Conservation (phyloP, 2,888 invertebrate species). For the Tetragnatha montana region DNA sequence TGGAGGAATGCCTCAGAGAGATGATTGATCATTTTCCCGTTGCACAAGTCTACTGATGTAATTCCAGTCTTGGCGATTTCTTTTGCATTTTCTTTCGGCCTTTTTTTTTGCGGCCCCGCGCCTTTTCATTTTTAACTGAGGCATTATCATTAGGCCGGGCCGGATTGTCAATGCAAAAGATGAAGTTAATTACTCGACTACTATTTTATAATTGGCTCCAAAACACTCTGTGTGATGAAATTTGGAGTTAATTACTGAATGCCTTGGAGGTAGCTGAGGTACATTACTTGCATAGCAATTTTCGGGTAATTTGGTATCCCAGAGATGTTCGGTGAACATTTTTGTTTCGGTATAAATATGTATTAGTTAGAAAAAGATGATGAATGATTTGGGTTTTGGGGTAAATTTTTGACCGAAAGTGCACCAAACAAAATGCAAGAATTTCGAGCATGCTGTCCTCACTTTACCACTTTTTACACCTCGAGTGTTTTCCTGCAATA, state of each 20-base stretch:
- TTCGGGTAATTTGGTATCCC: not conserved
- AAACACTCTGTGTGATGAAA: constrained; percentile 44
- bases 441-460: no score
- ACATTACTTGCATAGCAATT: constrained; percentile 12
- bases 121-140: constrained; percentile 19
- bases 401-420: not conserved
- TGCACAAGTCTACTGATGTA: constrained; percentile 61
- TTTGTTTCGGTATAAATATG: not conserved
- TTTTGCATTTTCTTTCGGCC: constrained; percentile 33
- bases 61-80: constrained; percentile 63
- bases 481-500: no score
- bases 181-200: constrained; percentile 62
- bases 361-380: not conserved
- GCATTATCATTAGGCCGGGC: constrained; percentile 60
- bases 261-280: constrained; percentile 20
- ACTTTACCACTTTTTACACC: no score
- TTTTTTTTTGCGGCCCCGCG: constrained; percentile 15
- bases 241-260: constrained; percentile 59
- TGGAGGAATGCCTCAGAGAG: constrained; percentile 46
- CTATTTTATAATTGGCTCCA: constrained; percentile 48
- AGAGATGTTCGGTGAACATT: not conserved
- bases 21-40: constrained; percentile 63
- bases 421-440: no score
- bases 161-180: constrained; percentile 64
- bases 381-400: not conserved